phyloP scores from a whole-genome alignment of 2,113 vertebrate species.

The Otolemur garnettii region DNA sequence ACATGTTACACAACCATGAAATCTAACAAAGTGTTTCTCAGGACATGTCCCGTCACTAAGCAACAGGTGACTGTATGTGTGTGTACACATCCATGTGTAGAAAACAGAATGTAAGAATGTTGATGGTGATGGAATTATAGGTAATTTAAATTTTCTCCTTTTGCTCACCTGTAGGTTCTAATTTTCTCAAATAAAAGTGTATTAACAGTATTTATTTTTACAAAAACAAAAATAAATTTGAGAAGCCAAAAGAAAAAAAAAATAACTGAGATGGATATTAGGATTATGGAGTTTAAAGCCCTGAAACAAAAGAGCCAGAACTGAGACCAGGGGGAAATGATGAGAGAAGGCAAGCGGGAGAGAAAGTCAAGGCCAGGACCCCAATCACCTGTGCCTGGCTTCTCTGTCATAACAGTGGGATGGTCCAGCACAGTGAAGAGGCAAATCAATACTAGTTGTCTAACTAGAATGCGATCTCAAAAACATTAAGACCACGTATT shows the following conservation, averaged over 20 bases:
- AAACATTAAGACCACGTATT: constrained; percentile 76
- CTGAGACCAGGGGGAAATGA: background rate
- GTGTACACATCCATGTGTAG: background rate
- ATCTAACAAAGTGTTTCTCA: background rate
- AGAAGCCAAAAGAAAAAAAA: background rate
- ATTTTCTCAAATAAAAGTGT: background rate
- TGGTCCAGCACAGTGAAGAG: background rate
- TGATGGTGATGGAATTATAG: background rate
- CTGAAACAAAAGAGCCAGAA: background rate
- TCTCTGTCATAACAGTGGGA: background rate
- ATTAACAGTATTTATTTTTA: background rate
- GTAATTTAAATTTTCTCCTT: background rate
- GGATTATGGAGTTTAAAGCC: background rate
- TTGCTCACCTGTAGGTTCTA: background rate
- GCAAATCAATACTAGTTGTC: background rate
- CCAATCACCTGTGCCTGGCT: fast-evolving
- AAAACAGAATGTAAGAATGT: background rate
- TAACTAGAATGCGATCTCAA: constrained; percentile 66
- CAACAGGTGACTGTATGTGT: background rate
- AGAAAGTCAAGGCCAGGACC: background rate
- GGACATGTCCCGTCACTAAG: background rate
- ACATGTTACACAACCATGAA: background rate
- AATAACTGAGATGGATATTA: background rate
- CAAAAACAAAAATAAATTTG: constrained; percentile 22
- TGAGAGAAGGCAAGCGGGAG: background rate